These are phyloP conservation scores for Oreohelix idahoensis DNA, from an alignment of 1,140 invertebrate genomes.

Conservation along the genomic window DNA sequence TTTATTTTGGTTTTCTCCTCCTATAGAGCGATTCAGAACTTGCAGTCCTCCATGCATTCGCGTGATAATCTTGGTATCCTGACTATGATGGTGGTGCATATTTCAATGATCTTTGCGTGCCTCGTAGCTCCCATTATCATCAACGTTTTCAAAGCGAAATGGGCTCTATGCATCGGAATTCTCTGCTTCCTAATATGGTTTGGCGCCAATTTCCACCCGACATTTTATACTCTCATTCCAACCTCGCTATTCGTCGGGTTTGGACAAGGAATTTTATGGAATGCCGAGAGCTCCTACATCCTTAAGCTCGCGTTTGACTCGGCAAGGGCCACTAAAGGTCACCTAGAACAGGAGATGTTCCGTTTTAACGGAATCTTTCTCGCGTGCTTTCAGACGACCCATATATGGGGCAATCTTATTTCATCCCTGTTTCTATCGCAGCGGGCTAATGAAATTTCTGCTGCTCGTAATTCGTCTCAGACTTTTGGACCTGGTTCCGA, in stretches of 20 bases:
- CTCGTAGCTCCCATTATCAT: constrained; percentile 67
- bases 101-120: constrained; percentile 67
- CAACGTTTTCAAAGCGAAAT: constrained; percentile 69
- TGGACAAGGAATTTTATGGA: constrained; percentile 71
- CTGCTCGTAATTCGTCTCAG: neutral
- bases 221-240: constrained; percentile 69
- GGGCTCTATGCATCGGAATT: constrained; percentile 68
- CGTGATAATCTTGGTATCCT: constrained; percentile 64
- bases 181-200: constrained; percentile 69
- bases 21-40: constrained; percentile 70
- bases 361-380: constrained; percentile 72
- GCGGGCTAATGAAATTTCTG: neutral
- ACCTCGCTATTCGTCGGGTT: constrained; percentile 68
- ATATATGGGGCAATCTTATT: constrained; percentile 72
- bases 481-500: neutral
- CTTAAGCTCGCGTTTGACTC: constrained; percentile 70
- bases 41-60: constrained; percentile 69
- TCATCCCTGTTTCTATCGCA: constrained; percentile 63
- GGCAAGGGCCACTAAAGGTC: constrained; percentile 56
- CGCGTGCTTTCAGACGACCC: constrained; percentile 73
- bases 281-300: constrained; percentile 69
- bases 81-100: constrained; percentile 67
- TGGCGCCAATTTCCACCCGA: constrained; percentile 69
- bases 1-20: constrained; percentile 71
- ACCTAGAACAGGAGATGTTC: constrained; percentile 67